Evolutionary conservation across 1,140 invertebrate genomes (phyloP).

Genomic region (Apolygus lucorum): DNA sequence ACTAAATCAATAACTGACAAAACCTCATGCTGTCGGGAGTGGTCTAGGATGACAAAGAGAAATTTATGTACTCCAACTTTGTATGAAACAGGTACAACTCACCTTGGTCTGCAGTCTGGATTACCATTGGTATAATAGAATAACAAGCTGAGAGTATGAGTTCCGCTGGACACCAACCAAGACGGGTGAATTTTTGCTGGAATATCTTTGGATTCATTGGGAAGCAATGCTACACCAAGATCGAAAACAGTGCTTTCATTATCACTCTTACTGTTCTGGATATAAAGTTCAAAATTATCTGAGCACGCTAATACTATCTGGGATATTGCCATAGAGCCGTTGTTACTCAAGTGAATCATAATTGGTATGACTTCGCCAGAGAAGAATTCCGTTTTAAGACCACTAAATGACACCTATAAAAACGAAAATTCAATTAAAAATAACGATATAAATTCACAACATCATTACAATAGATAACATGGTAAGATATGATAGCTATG

Average conservation of each 20-base stretch:
- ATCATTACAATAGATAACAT: too few species aligned
- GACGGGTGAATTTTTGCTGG: conserved; percentile 6
- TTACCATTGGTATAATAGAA: conserved; percentile 5
- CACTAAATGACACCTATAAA: conserved; percentile 54
- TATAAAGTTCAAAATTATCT: conserved; percentile 56
- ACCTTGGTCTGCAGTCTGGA: not conserved
- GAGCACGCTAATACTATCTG: conserved; percentile 57
- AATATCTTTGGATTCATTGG: not conserved
- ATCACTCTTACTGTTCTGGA: conserved; percentile 41
- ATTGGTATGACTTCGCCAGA: conserved; percentile 63
- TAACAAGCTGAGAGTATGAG: not conserved
- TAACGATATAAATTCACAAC: not conserved
- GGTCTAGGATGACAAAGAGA: too few species aligned
- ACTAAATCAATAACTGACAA: too few species aligned
- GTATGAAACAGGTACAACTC: too few species aligned
- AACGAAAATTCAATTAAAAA: conserved; percentile 9
- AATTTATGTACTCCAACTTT: too few species aligned
- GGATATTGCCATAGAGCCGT: conserved; percentile 53
- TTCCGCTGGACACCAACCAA: not conserved
- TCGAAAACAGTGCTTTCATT: conserved; percentile 32
- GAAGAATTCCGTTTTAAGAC: conserved; percentile 56
- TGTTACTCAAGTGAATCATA: conserved; percentile 58
- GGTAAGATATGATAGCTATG: too few species aligned
- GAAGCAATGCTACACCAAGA: conserved; percentile 27
- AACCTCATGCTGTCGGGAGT: too few species aligned